Percentiles rank a stretch among this genome's conserved stretches.
Evolutionary conservation across 1,140 invertebrate species (phyloP).

Genomic region (Ceratina australensis): DNA sequence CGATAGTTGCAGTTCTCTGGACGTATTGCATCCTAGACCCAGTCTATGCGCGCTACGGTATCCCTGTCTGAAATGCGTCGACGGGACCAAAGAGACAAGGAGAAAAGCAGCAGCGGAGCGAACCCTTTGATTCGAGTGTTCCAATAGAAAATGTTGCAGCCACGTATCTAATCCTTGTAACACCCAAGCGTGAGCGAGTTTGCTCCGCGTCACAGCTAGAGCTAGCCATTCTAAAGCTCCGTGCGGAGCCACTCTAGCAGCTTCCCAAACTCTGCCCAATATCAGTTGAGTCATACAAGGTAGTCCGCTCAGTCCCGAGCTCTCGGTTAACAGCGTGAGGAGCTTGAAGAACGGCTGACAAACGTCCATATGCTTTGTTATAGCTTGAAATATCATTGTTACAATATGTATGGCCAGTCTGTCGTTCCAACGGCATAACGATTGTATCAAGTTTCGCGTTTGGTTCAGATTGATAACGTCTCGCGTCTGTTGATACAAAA

Average conservation of each 20-base stretch:
- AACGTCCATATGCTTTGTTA: slow-evolving; percentile 93
- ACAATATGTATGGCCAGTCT: slow-evolving; percentile 91
- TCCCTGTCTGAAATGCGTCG: slow-evolving; percentile 91
- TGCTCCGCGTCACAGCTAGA: slow-evolving; percentile 89
- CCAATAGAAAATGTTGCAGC: slow-evolving; percentile 94
- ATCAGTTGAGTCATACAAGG: slow-evolving; percentile 92
- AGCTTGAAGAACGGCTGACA: slow-evolving; percentile 96
- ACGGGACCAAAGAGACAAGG: slow-evolving; percentile 93
- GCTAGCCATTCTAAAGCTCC: slow-evolving; percentile 95
- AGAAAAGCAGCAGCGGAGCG: slow-evolving; percentile 92
- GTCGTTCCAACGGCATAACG: slow-evolving; percentile 94
- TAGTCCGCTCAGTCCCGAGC: slow-evolving; percentile 87
- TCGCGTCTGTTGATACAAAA: slow-evolving; percentile 95
- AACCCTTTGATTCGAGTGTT: slow-evolving; percentile 91
- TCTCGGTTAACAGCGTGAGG: slow-evolving; percentile 88
- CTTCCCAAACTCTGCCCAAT: slow-evolving; percentile 93
- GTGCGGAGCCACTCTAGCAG: slow-evolving; percentile 92
- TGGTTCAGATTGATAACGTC: slow-evolving; percentile 95
- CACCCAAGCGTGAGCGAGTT: slow-evolving; percentile 93
- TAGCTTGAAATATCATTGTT: slow-evolving; percentile 92
- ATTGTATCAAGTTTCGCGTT: slow-evolving; percentile 94
- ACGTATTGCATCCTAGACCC: slow-evolving; percentile 72
- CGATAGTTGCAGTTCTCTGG: slow-evolving; percentile 80
- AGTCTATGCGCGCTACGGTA: slow-evolving; percentile 84
- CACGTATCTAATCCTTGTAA: slow-evolving; percentile 92